A percentile compares a stretch with the other conserved stretches of the same genome.
Conservation (phyloP, 2,113 vertebrate species). For the Dipodomys stephensi region DNA sequence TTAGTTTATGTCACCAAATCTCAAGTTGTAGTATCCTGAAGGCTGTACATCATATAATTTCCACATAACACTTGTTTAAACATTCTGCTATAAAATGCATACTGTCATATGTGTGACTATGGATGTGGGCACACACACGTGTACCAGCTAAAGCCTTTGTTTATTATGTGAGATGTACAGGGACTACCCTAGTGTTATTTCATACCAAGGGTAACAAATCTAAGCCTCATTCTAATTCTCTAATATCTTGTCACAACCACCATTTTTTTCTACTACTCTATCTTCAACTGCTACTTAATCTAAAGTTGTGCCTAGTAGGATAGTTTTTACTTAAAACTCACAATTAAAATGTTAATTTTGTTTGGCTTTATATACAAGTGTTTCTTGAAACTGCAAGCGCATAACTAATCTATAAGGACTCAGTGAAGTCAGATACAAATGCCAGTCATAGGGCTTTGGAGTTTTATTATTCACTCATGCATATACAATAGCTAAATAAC, state of each 20-base stretch:
- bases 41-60: background rate
- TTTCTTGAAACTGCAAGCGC: background rate
- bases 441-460: background rate
- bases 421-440: background rate
- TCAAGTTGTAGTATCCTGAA: background rate
- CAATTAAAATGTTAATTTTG: slow-evolving; percentile 13
- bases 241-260: background rate
- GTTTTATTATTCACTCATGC: background rate
- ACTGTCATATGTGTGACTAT: background rate
- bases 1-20: background rate
- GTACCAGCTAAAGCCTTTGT: background rate
- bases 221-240: background rate
- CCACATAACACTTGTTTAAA: background rate
- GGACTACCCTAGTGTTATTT: background rate
- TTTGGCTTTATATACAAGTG: slow-evolving; percentile 38
- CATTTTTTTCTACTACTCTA: background rate
- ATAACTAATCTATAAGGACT: background rate
- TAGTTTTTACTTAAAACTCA: background rate
- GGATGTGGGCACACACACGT: background rate
- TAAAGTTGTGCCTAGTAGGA: background rate
- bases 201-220: background rate
- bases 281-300: background rate
- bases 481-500: background rate
- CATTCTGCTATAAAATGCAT: background rate
- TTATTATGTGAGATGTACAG: background rate